Base-by-base conservation (phyloP, 2,113 vertebrate species). In the Elephantulus edwardii region DNA sequence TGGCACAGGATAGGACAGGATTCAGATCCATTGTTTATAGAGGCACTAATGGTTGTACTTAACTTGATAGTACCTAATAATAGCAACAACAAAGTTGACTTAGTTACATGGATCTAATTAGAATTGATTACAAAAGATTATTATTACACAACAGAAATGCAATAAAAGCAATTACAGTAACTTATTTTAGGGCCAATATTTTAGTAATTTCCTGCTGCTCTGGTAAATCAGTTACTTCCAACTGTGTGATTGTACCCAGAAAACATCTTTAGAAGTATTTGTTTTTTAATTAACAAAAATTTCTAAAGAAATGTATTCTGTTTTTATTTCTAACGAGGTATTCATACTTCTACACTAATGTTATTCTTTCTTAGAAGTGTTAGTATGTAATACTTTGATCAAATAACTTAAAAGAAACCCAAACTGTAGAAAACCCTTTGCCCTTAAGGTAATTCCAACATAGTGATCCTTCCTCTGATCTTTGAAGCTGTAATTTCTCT, bases 141-240 rank as follows among this genome's bases (percentile, higher is more conserved):
- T 92, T 96, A 96, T 89, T 96, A 78, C 24, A 72, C 95, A 93
- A 56, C 17, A 95, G 89, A 78, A 46, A 93, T 84, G 68, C 66
- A 90, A 95, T 92, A 54, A 93, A 97, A 96, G 96, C 93, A 96
- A 94, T 97, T 95, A 93, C 40, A 89, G 93, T 81, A 93, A 96
- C 89, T 96, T 17, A 95, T 89, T 96, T 94, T 95, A 95, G 94
- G 96, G 93, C 72, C 95, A 95, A 97, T 94, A 96, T 95, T n/a
- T 94, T 93, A 95, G 88, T 68, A 95, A 97, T 96, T 96, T 97
- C 95, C 96, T 97, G 85, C 94, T 95, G 71, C 60, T 81, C 86
- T 94, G 86, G 94, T 93, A 71, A 88, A 42, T 83, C 84, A 91
- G 46, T 93, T 96, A 91, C 95, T 96, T 96, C 90, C 83, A 96